These are phyloP conservation scores for Eciton burchellii DNA, from an alignment of 1,140 invertebrate species.

Conservation along the genomic window DNA sequence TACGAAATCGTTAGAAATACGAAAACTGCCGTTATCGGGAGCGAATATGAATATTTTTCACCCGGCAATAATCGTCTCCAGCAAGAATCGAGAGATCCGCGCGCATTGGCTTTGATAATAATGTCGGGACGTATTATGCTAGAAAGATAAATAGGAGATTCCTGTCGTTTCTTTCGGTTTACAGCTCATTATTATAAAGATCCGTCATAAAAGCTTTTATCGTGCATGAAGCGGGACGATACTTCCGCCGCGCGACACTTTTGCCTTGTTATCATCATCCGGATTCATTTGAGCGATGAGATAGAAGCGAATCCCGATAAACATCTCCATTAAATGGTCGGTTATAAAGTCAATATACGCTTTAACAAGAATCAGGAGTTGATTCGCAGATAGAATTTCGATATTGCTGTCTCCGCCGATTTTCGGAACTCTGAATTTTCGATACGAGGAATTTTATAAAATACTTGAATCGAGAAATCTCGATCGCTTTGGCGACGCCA, in stretches of 20 bases:
- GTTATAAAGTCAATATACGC: conserved; percentile 15
- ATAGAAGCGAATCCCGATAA: conserved; percentile 35
- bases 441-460: too few relatives aligned
- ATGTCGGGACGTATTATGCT: conserved; percentile 48
- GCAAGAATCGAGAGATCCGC: conserved; percentile 9
- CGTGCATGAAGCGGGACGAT: conserved; percentile 28
- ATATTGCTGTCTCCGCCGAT: background rate
- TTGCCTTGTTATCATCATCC: conserved; percentile 6
- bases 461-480: background rate
- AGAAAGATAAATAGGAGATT: conserved; percentile 40
- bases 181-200: conserved; percentile 41
- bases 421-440: background rate
- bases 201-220: conserved; percentile 43
- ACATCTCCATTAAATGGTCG: conserved; percentile 26
- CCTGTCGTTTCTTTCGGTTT: conserved; percentile 42
- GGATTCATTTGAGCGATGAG: conserved; percentile 27
- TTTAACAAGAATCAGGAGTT: conserved; percentile 25
- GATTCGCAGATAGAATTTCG: background rate
- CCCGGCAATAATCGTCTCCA: conserved; percentile 34
- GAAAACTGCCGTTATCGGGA: too few relatives aligned
- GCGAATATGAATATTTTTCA: too few relatives aligned
- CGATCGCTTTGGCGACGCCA: too few relatives aligned
- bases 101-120: conserved; percentile 48
- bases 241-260: conserved; percentile 35
- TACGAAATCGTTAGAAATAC: conserved; percentile 41